These are phyloP conservation scores for Osmerus mordax DNA, from an alignment of 2,113 vertebrate species.

Conservation along the genomic window DNA sequence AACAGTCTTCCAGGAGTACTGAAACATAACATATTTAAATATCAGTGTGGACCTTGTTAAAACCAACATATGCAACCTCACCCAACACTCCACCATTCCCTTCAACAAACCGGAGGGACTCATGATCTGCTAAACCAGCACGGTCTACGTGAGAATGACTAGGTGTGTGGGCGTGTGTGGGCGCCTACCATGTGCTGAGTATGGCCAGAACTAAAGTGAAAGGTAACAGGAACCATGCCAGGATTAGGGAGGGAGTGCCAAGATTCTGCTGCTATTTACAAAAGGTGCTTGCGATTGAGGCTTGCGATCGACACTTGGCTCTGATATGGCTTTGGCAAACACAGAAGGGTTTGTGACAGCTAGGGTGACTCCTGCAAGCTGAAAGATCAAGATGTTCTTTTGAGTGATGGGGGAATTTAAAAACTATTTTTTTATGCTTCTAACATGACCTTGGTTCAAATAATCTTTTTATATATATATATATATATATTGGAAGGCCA, in stretches of 20 bases:
- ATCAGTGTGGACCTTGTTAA: no score
- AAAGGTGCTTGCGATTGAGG: no score
- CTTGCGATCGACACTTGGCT: no score
- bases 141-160: constrained; percentile 65
- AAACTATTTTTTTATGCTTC: not conserved
- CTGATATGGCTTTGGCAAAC: no score
- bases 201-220: constrained; percentile 47
- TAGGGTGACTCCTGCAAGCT: no score
- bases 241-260: constrained; percentile 37
- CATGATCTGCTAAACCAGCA: constrained; percentile 25
- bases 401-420: constrained; percentile 23
- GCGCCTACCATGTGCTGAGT: constrained; percentile 38
- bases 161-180: constrained; percentile 20
- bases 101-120: constrained; percentile 35
- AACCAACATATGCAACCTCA: not conserved
- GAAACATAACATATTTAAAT: no score
- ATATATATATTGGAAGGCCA: not conserved
- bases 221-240: constrained; percentile 49
- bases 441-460: not conserved
- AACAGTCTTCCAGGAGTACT: no score
- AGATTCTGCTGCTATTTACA: constrained; percentile 54
- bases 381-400: constrained; percentile 8
- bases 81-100: not conserved
- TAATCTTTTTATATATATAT: constrained; percentile 12
- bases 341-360: no score